Evolutionary conservation across 2,113 vertebrate species (phyloP), one percentile per base, ranked within the genome.

Genomic region (Numida meleagris): DNA sequence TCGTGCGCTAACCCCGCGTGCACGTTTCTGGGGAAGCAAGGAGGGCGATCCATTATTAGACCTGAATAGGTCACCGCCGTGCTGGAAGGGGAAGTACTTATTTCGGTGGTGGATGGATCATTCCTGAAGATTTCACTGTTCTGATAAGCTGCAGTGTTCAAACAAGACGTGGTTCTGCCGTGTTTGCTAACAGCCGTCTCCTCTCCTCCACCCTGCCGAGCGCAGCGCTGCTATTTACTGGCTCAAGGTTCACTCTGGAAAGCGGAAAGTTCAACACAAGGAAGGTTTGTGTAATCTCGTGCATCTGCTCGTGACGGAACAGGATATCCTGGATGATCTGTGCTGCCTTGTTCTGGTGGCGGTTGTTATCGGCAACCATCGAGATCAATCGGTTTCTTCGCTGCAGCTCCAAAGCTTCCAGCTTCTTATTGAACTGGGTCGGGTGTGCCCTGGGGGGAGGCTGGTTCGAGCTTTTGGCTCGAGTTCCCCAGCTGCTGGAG

Each of bases 261-360:
- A 63, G 66, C 55, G 77, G 11, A 34, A 82, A 63, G 66, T 73
- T 57, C 66, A 27, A 48, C 51, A 55, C 75, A 86, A 94, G 92
- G 83, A 78, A 92, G 87, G 86, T 34, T 97, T 96, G 67, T 96
- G 91, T 96, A 95, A 95, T 85, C 78, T 94, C 67, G 48, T 95
- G 94, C 82, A 63, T 86, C 65, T 94, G 82, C 79, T 84, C 88
- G 3, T 5, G 31, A 92, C 86, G 80, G 95, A 96, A 95, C 97
- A 86, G 89, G 96, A 97, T 97, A 90, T 97, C 96, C 95, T 97
- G 90, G 95, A 97, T 80, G 93, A 68, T 71, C 79, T 82, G 73
- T 23, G 70, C 91, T 46, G 51, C 82, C 36, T 66, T 55, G 73
- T 55, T 70, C 77, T 85, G 50, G 51, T 84, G 86, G 65, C 61